Evolutionary conservation across 2,888 invertebrate genomes (phyloP).

Genomic region (Mactromeris polynyma): DNA sequence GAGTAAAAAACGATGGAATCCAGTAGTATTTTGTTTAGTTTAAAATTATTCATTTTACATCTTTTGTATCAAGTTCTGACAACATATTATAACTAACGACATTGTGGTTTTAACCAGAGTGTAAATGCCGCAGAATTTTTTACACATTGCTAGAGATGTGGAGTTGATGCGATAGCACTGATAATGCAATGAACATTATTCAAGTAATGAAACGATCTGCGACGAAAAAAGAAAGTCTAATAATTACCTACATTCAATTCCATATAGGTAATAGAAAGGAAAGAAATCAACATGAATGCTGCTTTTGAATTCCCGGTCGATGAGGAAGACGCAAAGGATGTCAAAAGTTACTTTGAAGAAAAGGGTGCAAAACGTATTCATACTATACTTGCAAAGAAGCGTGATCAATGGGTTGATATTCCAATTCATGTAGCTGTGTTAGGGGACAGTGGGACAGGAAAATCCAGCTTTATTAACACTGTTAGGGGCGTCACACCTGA

Average conservation of each 20-base stretch:
- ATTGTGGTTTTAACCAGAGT: too few species aligned
- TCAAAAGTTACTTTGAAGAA: constrained; percentile 51
- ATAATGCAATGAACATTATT: too few species aligned
- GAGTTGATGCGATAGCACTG: too few species aligned
- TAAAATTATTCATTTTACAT: too few species aligned
- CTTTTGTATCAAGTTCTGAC: too few species aligned
- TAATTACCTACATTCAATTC: not conserved
- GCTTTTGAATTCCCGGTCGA: constrained; percentile 54
- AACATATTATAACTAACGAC: too few species aligned
- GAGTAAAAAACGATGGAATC: too few species aligned
- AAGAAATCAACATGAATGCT: not conserved
- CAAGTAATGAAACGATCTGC: too few species aligned
- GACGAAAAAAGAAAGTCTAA: too few species aligned
- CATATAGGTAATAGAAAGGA: not conserved
- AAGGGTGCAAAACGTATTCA: constrained; percentile 44
- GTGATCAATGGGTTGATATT: constrained; percentile 59
- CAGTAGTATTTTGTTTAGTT: too few species aligned
- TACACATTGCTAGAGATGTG: too few species aligned
- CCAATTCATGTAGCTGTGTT: constrained; percentile 64
- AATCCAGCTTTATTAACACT: constrained; percentile 69
- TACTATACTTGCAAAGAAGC: constrained; percentile 44
- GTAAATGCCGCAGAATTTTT: too few species aligned
- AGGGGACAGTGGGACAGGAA: constrained; percentile 62
- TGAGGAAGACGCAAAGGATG: constrained; percentile 56
- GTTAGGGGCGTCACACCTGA: constrained; percentile 54